Evolutionary conservation across 2,113 vertebrate genomes (phyloP).

Genomic region (Oxyura jamaicensis): DNA sequence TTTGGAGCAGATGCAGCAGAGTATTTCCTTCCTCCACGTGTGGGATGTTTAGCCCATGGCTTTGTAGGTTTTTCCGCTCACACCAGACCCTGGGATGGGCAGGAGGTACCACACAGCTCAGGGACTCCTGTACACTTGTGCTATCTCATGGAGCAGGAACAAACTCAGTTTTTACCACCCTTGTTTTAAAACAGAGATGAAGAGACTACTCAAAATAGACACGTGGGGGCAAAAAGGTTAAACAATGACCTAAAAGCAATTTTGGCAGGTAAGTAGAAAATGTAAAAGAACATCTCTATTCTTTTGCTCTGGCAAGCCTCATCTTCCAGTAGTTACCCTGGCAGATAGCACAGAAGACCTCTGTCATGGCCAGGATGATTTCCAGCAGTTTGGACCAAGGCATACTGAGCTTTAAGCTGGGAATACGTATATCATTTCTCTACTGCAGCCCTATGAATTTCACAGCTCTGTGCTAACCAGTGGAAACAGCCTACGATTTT

Average conservation of each 20-base stretch:
- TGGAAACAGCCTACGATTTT: not conserved
- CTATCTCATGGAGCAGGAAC: not conserved
- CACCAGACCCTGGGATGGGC: not conserved
- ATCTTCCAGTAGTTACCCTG: not conserved
- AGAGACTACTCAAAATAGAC: not conserved
- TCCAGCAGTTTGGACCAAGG: not conserved
- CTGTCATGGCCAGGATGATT: not conserved
- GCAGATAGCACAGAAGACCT: not conserved
- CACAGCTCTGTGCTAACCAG: not conserved
- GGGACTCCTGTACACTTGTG: not conserved
- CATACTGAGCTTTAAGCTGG: not conserved
- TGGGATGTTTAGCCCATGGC: not conserved
- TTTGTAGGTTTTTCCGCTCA: not conserved
- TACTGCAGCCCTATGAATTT: not conserved
- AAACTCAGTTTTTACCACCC: not conserved
- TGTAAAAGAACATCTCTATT: not conserved
- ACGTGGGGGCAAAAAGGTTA: not conserved
- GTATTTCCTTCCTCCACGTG: not conserved
- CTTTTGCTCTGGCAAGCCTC: not conserved
- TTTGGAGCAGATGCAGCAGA: not conserved
- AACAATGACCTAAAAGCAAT: not conserved
- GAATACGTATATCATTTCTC: not conserved
- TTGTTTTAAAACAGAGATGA: not conserved
- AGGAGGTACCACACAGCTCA: not conserved
- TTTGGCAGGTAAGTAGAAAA: not conserved